Evolutionary conservation across 92 coral and sea anemone genomes (phyloP), one percentile per base, ranked within the genome.

Genomic region (Hydrozoanthus gracilis): DNA sequence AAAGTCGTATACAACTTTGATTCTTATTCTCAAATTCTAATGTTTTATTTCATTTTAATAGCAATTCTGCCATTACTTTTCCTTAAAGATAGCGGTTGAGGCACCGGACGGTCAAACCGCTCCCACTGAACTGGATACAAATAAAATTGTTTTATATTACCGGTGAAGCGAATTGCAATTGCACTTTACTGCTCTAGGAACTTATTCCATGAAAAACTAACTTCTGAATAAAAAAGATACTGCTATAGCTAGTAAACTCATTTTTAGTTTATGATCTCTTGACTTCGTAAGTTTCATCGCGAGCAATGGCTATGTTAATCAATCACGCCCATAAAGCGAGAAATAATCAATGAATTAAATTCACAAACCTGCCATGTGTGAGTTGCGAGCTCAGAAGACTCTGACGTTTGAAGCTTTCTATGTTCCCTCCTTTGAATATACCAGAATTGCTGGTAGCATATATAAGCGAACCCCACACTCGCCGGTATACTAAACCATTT

Each of bases 401-500:
- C 91, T 50, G 93, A 71, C 14, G 87, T 62, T 13, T 88, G 71
- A 13, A 95, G 77, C 76, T 72, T 93, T 39, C 93, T 90, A 18
- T 89, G 77, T 56, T 97, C 99, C 55, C 99, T 87, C 18, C 92
- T 89, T 73, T 73, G 90, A 55, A 97, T 89, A 60, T 97, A 98
- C 76, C 96, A 93, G 78, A 93, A 88, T 82, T 97, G 99, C 72
- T 95, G 95, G 51, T 90, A 93, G 50, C 97, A 95, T 14, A 97
- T 92, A 60, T 93, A 91, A 12, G 99, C 99, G 90, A 97, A 97
- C 6, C 99, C 99, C 11, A 97, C 92, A 74, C 99, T 94, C 3
- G 98, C 98, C 12, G 99, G 99, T 77, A 97, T 97, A 78, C 98
- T 93, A 69, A 97, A 97, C 99, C 99, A 97, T 27, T 91, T 93